Evolutionary conservation across 2,888 invertebrate genomes (phyloP).

Genomic region (Rhodophaea formosa): DNA sequence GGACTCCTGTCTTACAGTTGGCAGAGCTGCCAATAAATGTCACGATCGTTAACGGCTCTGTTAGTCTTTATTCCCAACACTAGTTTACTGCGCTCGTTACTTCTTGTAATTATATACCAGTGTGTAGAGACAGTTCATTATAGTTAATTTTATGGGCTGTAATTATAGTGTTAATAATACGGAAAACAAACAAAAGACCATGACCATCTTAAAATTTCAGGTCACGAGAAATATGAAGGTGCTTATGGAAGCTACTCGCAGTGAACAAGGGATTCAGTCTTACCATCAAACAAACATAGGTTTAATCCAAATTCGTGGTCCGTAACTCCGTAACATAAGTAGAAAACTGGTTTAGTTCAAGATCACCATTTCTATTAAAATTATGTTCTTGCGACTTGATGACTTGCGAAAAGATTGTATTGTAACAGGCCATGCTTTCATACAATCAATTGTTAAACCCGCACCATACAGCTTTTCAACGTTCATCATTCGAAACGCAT

Average conservation of each 20-base stretch:
- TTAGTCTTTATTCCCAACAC: constrained; percentile 3
- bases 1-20: neutral
- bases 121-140: neutral
- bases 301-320: no score
- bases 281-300: no score
- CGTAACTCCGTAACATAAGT: no score
- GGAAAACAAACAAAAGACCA: neutral
- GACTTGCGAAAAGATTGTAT: no score
- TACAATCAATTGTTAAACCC: no score
- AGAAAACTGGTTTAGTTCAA: no score
- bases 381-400: no score
- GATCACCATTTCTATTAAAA: no score
- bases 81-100: neutral
- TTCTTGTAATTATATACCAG: neutral
- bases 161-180: neutral
- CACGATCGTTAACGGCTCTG: constrained; percentile 11
- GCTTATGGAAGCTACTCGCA: no score
- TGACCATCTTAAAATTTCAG: neutral
- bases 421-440: no score
- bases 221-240: no score
- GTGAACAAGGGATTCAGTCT: no score
- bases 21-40: constrained; percentile 10
- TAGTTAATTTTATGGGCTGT: neutral
- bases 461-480: neutral
- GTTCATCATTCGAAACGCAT: constrained; percentile 15